phyloP scores from a whole-genome alignment of 2,113 vertebrate species.

The Elephas maximus region DNA sequence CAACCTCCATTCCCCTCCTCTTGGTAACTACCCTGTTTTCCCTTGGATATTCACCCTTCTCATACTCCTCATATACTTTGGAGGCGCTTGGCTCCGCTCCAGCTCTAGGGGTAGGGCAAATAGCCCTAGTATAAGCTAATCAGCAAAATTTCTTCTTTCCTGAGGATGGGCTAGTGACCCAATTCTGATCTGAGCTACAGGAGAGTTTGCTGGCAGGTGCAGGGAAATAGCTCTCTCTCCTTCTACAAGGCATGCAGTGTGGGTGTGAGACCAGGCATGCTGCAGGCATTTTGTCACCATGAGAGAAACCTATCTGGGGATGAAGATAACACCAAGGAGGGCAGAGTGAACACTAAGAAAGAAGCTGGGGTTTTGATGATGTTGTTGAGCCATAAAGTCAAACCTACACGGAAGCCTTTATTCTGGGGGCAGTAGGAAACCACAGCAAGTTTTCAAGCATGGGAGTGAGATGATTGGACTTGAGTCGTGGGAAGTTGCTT shows the following conservation, averaged over 20 bases:
- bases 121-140: background rate
- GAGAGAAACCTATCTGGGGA: background rate
- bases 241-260: background rate
- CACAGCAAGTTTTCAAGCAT: background rate
- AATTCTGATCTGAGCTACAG: slow-evolving; percentile 5
- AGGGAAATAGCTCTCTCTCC: background rate
- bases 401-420: background rate
- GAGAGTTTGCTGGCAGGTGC: background rate
- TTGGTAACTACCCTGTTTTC: background rate
- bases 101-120: background rate
- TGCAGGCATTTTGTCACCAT: background rate
- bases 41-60: background rate
- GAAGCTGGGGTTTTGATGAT: background rate
- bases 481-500: background rate
- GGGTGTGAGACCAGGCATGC: slow-evolving; percentile 23
- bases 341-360: background rate
- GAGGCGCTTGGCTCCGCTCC: background rate
- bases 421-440: background rate
- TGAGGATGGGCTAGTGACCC: background rate
- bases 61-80: background rate
- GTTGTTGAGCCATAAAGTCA: background rate
- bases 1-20: background rate
- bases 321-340: background rate
- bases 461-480: background rate
- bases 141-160: slow-evolving; percentile 42